These are phyloP conservation scores for Tetragnatha versicolor DNA, from an alignment of 1,140 invertebrate species.

Conservation along the genomic window DNA sequence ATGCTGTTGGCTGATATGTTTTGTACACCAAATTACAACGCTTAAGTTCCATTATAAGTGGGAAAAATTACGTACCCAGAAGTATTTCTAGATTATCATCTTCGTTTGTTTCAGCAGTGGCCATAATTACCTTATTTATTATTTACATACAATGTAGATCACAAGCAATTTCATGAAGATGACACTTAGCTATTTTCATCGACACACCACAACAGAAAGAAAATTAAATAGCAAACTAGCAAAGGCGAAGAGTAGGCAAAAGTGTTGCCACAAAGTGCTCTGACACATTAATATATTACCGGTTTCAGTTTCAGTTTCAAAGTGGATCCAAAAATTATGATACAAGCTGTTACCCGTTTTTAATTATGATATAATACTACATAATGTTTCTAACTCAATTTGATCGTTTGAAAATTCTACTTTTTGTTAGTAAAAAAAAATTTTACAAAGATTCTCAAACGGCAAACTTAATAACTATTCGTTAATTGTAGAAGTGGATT, in stretches of 20 bases:
- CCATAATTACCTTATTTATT: slow-evolving; percentile 2
- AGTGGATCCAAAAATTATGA: too few species aligned
- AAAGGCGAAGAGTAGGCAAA: too few species aligned
- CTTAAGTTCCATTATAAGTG: background rate
- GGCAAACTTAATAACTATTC: background rate
- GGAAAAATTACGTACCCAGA: slow-evolving; percentile 16
- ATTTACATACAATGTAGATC: background rate
- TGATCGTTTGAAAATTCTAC: background rate
- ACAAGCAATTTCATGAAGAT: too few species aligned
- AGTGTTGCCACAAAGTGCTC: too few species aligned
- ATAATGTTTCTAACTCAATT: too few species aligned
- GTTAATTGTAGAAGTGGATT: too few species aligned
- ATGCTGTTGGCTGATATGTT: background rate
- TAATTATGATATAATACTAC: too few species aligned
- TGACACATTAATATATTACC: too few species aligned
- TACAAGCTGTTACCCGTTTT: too few species aligned
- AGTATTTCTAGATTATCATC: slow-evolving; percentile 37
- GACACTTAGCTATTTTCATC: too few species aligned
- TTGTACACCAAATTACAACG: background rate
- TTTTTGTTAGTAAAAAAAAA: background rate
- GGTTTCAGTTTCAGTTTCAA: too few species aligned
- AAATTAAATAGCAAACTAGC: slow-evolving; percentile 25
- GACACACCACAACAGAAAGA: background rate
- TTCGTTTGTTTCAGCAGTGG: slow-evolving; percentile 14
- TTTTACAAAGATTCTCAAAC: background rate